Base-by-base conservation (phyloP, 2,888 invertebrate genomes). In the Cheilosia grossa region DNA sequence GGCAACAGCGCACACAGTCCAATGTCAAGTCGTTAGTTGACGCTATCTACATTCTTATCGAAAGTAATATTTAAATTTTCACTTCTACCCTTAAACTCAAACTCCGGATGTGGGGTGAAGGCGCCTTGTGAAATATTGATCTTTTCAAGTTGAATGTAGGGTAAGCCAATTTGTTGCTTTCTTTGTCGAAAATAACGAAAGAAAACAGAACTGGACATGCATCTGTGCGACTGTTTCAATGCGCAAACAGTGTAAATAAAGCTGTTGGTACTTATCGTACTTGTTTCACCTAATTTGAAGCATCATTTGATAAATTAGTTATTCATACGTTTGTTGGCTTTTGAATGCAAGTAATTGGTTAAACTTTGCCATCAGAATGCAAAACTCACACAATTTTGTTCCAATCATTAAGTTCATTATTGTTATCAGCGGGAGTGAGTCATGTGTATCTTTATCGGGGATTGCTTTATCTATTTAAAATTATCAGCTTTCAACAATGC, bases 21-120 rank as follows among this genome's bases (percentile, higher is more conserved):
- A 58, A 64, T 75, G 66, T 67, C 66, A 75, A 51, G 42, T 21
- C 58, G 66, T 37, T 66, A 47, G 54, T 30, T 15, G 54, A 17
- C 30, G 54, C 17, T 30, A 54, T 33, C 15, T 30, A 27, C 17
- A 51, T 27, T 53, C 51, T 54, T 54, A 54, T 30, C 54, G 24
- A 15, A 24, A 54, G 54, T 7, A 54, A 54, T 54, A 33, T 33
- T 30, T 30, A 54, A 33, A 54, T 54, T 54, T 54, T 17, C 33
- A 17, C 30, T 54, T 33, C 33, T 4, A 54, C 30, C 27, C 21
- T 54, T 30, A 24, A 33, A 30, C 17, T 5, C 10, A 2, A 33
- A 10, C 30, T 2, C 33, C 6, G 30, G 21, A 6, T 4, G 13
- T 13, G n/a, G 54, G 30, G 30, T 2, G 30, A 30, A 30, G 30